Conservation (phyloP, 2,113 vertebrate species). For the Acrocephalus arundinaceus region DNA sequence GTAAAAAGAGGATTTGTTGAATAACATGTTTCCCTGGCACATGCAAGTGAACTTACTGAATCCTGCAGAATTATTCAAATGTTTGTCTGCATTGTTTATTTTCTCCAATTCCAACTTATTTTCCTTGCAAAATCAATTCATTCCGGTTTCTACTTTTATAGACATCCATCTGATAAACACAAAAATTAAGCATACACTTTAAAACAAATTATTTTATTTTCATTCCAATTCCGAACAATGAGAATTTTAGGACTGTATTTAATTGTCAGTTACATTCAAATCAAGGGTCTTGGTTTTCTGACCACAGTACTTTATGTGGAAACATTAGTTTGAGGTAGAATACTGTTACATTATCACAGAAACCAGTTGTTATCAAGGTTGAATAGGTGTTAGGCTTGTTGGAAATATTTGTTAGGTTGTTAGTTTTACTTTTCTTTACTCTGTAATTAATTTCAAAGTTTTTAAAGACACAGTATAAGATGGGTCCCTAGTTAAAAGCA, state of each 20-base stretch:
- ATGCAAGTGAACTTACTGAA: background rate
- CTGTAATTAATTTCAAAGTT: background rate
- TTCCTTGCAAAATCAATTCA: background rate
- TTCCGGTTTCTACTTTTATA: background rate
- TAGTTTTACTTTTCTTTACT: background rate
- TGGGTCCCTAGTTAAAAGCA: background rate
- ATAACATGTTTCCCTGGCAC: background rate
- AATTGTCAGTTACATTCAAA: background rate
- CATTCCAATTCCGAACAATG: background rate
- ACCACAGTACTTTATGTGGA: background rate
- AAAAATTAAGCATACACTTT: background rate
- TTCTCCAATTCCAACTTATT: background rate
- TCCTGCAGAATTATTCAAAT: background rate
- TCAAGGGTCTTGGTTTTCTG: background rate
- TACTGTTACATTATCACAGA: background rate
- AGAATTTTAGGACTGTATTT: background rate
- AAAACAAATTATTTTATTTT: background rate
- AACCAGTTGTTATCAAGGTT: background rate
- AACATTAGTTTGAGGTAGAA: background rate
- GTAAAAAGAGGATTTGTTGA: background rate
- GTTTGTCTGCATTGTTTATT: background rate
- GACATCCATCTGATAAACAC: background rate
- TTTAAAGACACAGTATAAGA: background rate
- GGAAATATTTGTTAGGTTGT: background rate
- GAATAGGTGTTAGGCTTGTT: background rate